Evolutionary conservation across 2,113 vertebrate genomes (phyloP), one percentile per base, ranked within the genome.

Genomic region (Thamnophis sirtalis): DNA sequence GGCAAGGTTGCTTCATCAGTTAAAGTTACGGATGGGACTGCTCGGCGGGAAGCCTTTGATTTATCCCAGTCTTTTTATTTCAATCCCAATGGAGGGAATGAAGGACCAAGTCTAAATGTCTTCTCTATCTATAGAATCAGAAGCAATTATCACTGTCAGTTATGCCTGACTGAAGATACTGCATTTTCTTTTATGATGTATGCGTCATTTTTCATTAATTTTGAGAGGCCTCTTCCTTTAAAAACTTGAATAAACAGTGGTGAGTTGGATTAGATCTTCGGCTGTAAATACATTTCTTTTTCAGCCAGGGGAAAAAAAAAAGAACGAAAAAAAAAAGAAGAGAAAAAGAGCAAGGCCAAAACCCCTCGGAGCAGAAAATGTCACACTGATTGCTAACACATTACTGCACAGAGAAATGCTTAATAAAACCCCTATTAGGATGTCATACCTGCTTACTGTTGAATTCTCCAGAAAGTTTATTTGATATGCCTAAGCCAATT

Each of bases 391-490:
- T 98, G 97, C 98, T 98, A 98, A 98, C 97, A 97, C 97, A 98
- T 98, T 98, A 98, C 96, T 58, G 91, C 91, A 89, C 93, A 97
- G 97, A 96, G 95, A 97, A 98, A 97, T 96, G 95, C 96, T 97
- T 98, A 98, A 98, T 98, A 97, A 98, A 98, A 97, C 96, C 96
- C 96, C 97, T 98, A 98, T 98, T 99, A 98, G 98, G 98, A 97
- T 98, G 98, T 98, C 98, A 98, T 98, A 98, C 98, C 98, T 98
- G 97, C 98, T 98, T 98, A 98, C 95, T 96, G 96, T 96, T 97
- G 97, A 98, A 97, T 98, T 98, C 98, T 98, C 97, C 93, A 94
- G 96, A 97, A 98, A 98, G 97, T 98, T 98, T 98, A 98, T 98
- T 98, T 98, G 96, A 98, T 98, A 97, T 95, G 98, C 98, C 98